Base-by-base conservation (phyloP, 2,113 vertebrate species). In the Corynorhinus townsendii region DNA sequence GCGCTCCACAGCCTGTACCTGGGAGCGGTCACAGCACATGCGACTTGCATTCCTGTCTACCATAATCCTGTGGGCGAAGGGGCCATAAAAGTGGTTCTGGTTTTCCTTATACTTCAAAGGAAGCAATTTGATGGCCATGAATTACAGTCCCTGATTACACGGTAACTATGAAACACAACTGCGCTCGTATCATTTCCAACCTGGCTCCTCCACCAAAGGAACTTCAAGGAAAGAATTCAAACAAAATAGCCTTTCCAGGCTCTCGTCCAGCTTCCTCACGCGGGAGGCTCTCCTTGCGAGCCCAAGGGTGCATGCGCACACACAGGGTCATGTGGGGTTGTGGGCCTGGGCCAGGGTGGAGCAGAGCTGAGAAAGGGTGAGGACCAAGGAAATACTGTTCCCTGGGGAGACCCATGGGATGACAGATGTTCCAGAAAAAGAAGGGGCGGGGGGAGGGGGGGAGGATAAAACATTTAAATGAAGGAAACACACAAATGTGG, bases 41-140 rank as follows among this genome's bases (percentile, higher is more conserved):
- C 81, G 96, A 94, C 94, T 96, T 92, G 95, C 95, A 97, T 94
- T 97, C 97, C 91, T 92, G 91, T 85, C 86, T 45, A 69, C 83
- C 86, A n/a, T 89, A 97, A 97, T 96, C 95, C 95, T 96, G 91
- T 28, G 91, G 94, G 97, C 93, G 94, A 95, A 96, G 95, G 90
- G 94, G 91, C 84, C 80, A 62, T 96, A 96, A 96, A 96, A 49
- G 86, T 87, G 95, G 94, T 52, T 97, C 97, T 97, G 97, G 82
- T 95, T 97, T 96, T 97, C 90, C 96, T 97, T 97, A 96, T 59
- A 97, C 97, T 97, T 97, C 97, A 97, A 97, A 97, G 97, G 83
- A 95, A 97, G 94, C 93, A 90, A 94, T 91, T 96, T 95, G 97
- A 97, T 94, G 96, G 89, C 91, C 89, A 96, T 94, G 97, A 97